Base-by-base conservation (phyloP, 2,113 vertebrate genomes). In the Hiodon alosoides region DNA sequence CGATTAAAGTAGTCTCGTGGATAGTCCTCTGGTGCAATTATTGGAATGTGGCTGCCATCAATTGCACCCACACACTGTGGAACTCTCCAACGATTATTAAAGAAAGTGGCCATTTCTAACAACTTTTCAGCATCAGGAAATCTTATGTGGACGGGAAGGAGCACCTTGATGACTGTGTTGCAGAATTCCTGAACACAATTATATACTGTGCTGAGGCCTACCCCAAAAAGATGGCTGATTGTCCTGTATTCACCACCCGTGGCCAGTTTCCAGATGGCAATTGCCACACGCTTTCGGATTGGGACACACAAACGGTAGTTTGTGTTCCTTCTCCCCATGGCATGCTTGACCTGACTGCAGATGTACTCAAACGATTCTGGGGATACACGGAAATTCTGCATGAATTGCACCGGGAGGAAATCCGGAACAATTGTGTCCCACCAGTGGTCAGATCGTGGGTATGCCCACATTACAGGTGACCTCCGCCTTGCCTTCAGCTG, bases 121-220 rank as follows among this genome's bases (percentile, higher is more conserved):
- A 59, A 59, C 54, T 69, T 69, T 8, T 7, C 51, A 69, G 51
- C 68, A 55, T 69, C n/a, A 17, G 68, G 68, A 9, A n/a, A 54
- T 31, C 11, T 51, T 2, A 69, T 69, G 68, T 69, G 68, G 14
- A 4, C 1, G 10, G 50, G 68, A 13, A 69, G 68, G 3, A 75
- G 73, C 55, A 72, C 64, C 51, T 55, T 74, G 0, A 75, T 71
- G 1, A 77, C 72, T 3, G 72, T 31, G 0, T 67, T 75, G 75
- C 79, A 79, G 54, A 80, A 80, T 46, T 79, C 78, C 52, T 74
- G 78, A 51, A 79, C 53, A 59, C 78, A 79, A 48, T 64, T 74
- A 61, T 69, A 80, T 3, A 71, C 76, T 3, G 76, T 75, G 46
- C 72, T 73, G 5, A 80, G 14, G 4, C 79, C 78, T 13, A 77